Evolutionary conservation across 92 coral and sea anemone genomes (phyloP).

Genomic region (Phenganax stokvisi): DNA sequence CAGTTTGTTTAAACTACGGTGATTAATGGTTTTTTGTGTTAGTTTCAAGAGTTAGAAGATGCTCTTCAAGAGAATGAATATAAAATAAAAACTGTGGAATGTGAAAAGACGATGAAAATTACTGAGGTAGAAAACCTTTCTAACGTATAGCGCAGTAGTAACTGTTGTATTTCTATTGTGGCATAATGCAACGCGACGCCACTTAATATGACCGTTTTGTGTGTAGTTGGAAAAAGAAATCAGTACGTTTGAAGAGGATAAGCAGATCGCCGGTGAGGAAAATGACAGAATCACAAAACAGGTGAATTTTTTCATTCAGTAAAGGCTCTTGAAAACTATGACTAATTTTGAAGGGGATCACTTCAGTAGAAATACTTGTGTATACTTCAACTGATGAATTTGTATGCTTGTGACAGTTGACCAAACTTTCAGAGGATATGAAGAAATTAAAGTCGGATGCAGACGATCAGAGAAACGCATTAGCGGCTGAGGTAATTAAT

Average conservation of each 20-base stretch:
- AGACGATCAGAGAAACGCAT: conserved; percentile 88
- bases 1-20: neutral
- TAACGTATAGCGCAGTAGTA: neutral
- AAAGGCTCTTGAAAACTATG: neutral
- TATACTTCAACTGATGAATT: neutral
- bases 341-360: neutral
- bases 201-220: neutral
- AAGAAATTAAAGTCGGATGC: conserved; percentile 57
- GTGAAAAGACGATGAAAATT: conserved; percentile 11
- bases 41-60: conserved; percentile 36
- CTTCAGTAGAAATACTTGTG: neutral
- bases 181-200: no score
- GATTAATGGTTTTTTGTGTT: neutral
- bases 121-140: conserved; percentile 6
- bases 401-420: neutral
- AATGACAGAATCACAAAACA: conserved; percentile 60
- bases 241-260: conserved; percentile 20
- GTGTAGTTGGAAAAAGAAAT: conserved; percentile 35
- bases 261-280: conserved; percentile 4
- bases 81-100: conserved; percentile 21
- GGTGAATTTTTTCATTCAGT: conserved; percentile 38
- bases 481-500: conserved; percentile 75
- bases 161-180: neutral
- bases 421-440: conserved; percentile 49
- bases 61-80: conserved; percentile 19